phyloP scores from a whole-genome alignment of 2,888 invertebrate species.

The Troides aeacus region DNA sequence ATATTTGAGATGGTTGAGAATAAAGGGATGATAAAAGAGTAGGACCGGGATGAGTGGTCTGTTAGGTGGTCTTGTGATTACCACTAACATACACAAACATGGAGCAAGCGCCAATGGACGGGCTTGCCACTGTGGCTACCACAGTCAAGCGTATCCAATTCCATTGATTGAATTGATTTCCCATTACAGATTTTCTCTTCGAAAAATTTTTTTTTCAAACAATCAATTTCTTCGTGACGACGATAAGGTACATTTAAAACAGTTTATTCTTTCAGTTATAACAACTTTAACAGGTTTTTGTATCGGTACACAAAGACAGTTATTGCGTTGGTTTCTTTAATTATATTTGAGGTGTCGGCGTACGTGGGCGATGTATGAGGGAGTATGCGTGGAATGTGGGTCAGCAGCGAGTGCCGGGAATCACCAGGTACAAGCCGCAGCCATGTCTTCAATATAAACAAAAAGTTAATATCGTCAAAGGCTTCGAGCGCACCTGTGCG shows the following conservation, averaged over 20 bases:
- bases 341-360: slow-evolving; percentile 20
- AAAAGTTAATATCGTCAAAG: slow-evolving; percentile 79
- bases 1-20: slow-evolving; percentile 72
- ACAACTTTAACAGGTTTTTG: slow-evolving; percentile 26
- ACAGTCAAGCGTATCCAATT: slow-evolving; percentile 62
- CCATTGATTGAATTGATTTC: slow-evolving; percentile 72
- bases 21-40: slow-evolving; percentile 45
- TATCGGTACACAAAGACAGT: slow-evolving; percentile 20
- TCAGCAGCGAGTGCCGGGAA: slow-evolving; percentile 33
- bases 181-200: slow-evolving; percentile 52
- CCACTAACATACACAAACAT: slow-evolving; percentile 6
- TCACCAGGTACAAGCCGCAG: slow-evolving; percentile 33
- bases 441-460: slow-evolving; percentile 49
- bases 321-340: slow-evolving; percentile 25
- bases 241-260: slow-evolving; percentile 53
- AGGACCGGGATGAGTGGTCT: slow-evolving; percentile 25
- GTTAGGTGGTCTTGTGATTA: slow-evolving; percentile 13
- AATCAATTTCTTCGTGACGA: slow-evolving; percentile 62
- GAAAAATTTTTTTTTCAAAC: slow-evolving; percentile 45
- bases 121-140: slow-evolving; percentile 48
- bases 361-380: slow-evolving; percentile 25
- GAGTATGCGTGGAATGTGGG: slow-evolving; percentile 20
- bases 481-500: slow-evolving; percentile 76
- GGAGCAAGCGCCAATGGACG: slow-evolving; percentile 35
- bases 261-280: slow-evolving; percentile 31